Percentiles rank a stretch among this genome's conserved stretches.
Conservation (phyloP, 2,888 invertebrate genomes). For the Archips xylosteana region DNA sequence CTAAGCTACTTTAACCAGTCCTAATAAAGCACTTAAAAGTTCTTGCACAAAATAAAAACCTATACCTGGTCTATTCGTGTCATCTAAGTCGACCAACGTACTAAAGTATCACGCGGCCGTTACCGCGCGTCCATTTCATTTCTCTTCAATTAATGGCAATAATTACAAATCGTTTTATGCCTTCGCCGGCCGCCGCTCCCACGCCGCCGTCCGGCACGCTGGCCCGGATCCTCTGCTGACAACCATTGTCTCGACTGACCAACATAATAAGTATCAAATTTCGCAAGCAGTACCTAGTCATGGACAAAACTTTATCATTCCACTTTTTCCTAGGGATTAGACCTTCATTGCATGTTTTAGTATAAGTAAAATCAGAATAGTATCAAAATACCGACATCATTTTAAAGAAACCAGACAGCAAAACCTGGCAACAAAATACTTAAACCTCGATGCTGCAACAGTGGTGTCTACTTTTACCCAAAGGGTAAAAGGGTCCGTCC, state of each 20-base stretch:
- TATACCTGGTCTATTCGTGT: neutral
- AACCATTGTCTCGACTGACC: neutral
- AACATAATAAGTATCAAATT: neutral
- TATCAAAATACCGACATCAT: no score
- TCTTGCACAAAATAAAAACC: neutral
- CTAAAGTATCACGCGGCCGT: neutral
- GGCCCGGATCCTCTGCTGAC: neutral
- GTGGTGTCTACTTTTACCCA: no score
- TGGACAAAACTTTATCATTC: no score
- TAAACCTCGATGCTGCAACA: no score
- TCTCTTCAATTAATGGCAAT: slow-evolving; percentile 13
- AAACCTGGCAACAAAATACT: no score
- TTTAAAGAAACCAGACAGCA: no score
- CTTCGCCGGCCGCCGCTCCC: slow-evolving; percentile 15
- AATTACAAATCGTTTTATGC: slow-evolving; percentile 22
- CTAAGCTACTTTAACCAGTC: neutral
- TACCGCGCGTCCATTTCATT: neutral
- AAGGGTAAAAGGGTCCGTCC: no score
- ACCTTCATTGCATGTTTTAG: no score
- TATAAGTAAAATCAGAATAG: no score
- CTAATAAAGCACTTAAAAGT: neutral
- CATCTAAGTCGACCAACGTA: neutral
- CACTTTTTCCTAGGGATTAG: no score
- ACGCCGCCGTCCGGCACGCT: neutral
- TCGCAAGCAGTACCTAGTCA: no score